Conservation (phyloP, 2,888 invertebrate species). For the Tenthredo amoena region DNA sequence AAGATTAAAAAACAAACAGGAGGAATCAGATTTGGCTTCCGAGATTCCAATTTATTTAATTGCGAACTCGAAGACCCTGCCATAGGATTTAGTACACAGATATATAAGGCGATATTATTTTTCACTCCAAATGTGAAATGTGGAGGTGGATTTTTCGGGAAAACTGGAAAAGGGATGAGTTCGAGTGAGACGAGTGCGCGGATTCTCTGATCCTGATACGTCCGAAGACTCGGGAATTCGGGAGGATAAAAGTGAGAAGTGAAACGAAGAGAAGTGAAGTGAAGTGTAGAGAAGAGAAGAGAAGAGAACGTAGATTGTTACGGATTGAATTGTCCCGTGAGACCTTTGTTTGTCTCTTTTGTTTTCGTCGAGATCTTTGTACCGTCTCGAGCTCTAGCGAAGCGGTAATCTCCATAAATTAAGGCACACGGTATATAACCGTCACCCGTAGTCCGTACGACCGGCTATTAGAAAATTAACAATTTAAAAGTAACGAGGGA, state of each 20-base stretch:
- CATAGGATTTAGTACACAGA: not conserved
- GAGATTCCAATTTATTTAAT: constrained; percentile 43
- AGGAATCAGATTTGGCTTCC: not conserved
- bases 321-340: constrained; percentile 43
- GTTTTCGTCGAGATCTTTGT: constrained; percentile 36
- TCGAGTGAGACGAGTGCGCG: not conserved
- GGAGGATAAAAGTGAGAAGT: too few relatives aligned
- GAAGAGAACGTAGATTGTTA: constrained; percentile 19
- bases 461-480: constrained; percentile 35
- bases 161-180: not conserved
- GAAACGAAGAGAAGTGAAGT: not conserved
- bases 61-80: constrained; percentile 3
- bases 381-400: constrained; percentile 20
- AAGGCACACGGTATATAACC: constrained; percentile 13
- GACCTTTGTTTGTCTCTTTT: constrained; percentile 35
- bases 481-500: constrained; percentile 25
- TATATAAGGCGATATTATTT: constrained; percentile 3
- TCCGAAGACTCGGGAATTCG: not conserved
- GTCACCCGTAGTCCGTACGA: not conserved
- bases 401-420: constrained; percentile 46
- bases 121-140: constrained; percentile 7
- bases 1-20: not conserved
- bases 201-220: constrained; percentile 39
- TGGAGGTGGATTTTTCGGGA: constrained; percentile 8
- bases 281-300: not conserved